Conservation (phyloP, 2,113 vertebrate genomes). For the Caranx melampygus region DNA sequence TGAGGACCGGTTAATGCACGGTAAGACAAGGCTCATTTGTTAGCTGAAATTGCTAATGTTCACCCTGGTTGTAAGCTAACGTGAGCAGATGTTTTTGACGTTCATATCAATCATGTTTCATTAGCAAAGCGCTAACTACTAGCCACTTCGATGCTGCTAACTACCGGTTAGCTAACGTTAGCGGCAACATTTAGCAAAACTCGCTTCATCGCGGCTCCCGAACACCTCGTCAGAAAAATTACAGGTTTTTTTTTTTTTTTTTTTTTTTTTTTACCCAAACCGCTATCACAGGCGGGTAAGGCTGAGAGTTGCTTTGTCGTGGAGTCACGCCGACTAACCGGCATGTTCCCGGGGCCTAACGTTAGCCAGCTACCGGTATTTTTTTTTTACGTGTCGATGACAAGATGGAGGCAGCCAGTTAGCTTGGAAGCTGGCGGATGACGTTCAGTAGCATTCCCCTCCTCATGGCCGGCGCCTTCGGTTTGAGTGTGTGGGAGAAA, state of each 20-base stretch:
- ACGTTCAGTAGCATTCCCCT: slow-evolving; percentile 63
- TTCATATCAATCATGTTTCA: slow-evolving; percentile 73
- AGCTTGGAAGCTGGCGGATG: slow-evolving; percentile 77
- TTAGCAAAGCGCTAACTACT: slow-evolving; percentile 62
- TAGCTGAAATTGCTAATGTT: slow-evolving; percentile 68
- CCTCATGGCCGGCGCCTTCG: slow-evolving; percentile 64
- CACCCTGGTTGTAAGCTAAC: slow-evolving; percentile 52
- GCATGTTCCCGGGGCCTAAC: slow-evolving; percentile 74
- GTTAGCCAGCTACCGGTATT: slow-evolving; percentile 78
- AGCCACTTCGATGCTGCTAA: slow-evolving; percentile 54
- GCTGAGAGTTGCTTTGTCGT: background rate
- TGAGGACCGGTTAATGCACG: slow-evolving; percentile 81
- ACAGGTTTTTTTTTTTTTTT: no score
- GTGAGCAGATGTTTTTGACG: slow-evolving; percentile 68
- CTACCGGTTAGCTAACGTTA: slow-evolving; percentile 55
- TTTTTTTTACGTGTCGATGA: slow-evolving; percentile 78
- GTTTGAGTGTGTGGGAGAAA: slow-evolving; percentile 34
- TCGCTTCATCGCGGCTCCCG: background rate
- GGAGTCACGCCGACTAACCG: slow-evolving; percentile 56
- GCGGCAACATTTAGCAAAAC: slow-evolving; percentile 18
- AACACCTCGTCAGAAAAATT: background rate
- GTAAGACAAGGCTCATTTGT: slow-evolving; percentile 72
- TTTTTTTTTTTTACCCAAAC: background rate
- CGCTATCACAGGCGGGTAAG: background rate
- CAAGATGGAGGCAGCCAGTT: slow-evolving; percentile 85